phyloP scores from a whole-genome alignment of 1,140 invertebrate genomes.

The Zeugodacus cucurbitae region DNA sequence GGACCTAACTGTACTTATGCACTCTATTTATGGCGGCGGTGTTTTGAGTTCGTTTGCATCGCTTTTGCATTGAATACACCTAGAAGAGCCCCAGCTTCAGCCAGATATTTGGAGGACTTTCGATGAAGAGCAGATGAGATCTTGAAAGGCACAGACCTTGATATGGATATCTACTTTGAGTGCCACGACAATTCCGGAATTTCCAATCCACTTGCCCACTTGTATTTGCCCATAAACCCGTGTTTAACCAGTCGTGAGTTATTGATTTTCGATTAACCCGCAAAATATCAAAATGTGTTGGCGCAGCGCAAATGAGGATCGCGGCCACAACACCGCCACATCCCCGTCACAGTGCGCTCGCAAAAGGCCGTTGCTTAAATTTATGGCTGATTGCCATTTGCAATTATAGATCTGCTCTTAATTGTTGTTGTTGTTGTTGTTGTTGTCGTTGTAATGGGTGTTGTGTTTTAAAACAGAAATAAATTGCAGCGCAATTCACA shows the following conservation, averaged over 20 bases:
- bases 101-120: neutral
- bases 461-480: neutral
- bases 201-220: too few relatives aligned
- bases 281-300: neutral
- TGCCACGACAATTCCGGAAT: too few relatives aligned
- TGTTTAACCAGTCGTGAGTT: neutral
- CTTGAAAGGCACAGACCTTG: too few relatives aligned
- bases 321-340: too few relatives aligned
- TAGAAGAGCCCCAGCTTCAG: too few relatives aligned
- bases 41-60: neutral
- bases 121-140: too few relatives aligned
- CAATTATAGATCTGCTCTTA: neutral
- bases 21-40: neutral
- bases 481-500: neutral
- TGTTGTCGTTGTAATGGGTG: neutral
- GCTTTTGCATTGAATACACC: neutral
- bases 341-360: too few relatives aligned
- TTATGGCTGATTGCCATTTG: neutral
- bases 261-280: slow-evolving; percentile 9
- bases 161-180: too few relatives aligned
- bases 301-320: neutral
- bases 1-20: neutral
- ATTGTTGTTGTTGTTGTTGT: neutral
- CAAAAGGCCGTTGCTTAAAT: neutral
- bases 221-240: neutral